Base-by-base conservation (phyloP, 2,113 vertebrate genomes). In the Leptosomus discolor region DNA sequence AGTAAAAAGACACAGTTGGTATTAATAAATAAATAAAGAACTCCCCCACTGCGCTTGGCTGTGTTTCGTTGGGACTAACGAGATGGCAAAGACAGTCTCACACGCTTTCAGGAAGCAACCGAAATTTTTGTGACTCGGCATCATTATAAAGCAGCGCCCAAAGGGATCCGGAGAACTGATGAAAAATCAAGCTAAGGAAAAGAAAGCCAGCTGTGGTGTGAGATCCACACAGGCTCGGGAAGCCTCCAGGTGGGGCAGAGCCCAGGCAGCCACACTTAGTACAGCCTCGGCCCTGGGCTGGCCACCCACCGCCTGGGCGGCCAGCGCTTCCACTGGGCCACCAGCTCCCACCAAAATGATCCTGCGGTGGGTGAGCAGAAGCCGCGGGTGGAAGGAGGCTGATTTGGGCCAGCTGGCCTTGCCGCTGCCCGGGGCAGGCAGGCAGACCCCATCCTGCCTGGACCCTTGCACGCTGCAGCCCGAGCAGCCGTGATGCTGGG, bases 401-500 rank as follows among this genome's bases (percentile, higher is more conserved):
- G 65, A 7, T 39, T 76, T 64, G 73, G 63, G 19, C 53, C 54
- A 65, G 30, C 53, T 63, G 41, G 54, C 16, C 36, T 73, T 56
- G 39, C 16, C 32, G 18, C 29, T 12, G 22, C 21, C 7, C 3
- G 1, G 53, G 60, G n/a, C 46, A 27, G 65, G 61, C 34, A 74
- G n/a, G 21, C 2, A 6, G 46, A 22, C 12, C 21, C 34, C 7
- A 1, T 73, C 37, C 39, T 5, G 3, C 34, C 75, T 30, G 20
- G 5, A 39, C 32, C 74, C 41, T 57, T 51, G 65, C 9, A 2
- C 3, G 27, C 34, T 22, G 12, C 63, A 51, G 51, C 16, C 46
- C 1, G 1, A 46, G 60, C 22, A 37, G 39, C 79, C 4, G 1
- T 61, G 64, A 20, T 0, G 0, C 34, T 0, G 2, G 11, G 5